Percentiles rank a stretch among this genome's conserved stretches.
phyloP scores from a whole-genome alignment of 1,140 invertebrate genomes.

The Calliphora vicina region DNA sequence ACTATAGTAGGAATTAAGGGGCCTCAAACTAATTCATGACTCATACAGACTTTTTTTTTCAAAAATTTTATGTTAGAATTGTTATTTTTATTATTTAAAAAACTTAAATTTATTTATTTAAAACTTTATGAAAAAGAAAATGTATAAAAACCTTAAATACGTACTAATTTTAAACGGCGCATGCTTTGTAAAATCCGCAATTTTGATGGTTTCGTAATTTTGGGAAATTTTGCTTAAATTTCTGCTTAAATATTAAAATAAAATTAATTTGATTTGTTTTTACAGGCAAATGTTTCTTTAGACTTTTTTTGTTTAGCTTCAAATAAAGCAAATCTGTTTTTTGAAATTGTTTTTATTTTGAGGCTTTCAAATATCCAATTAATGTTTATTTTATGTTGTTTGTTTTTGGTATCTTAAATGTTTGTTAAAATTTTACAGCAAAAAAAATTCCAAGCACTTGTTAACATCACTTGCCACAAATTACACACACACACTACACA shows the following conservation, averaged over 20 bases:
- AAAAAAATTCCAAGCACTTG: slow-evolving; percentile 11
- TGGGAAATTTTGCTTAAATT: slow-evolving; percentile 24
- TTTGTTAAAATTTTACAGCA: not conserved
- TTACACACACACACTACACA: not conserved
- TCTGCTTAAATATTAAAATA: not conserved
- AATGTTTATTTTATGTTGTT: not conserved
- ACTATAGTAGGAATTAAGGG: too few relatives aligned
- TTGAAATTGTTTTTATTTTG: too few relatives aligned
- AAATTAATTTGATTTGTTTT: not conserved
- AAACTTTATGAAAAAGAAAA: too few relatives aligned
- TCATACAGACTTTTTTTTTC: too few relatives aligned
- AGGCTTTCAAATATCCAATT: too few relatives aligned
- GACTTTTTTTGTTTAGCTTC: not conserved
- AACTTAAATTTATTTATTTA: too few relatives aligned
- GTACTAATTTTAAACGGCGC: slow-evolving; percentile 34
- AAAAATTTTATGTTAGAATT: too few relatives aligned
- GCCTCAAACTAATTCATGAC: too few relatives aligned
- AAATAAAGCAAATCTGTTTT: too few relatives aligned
- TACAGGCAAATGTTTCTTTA: not conserved
- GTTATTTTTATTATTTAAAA: too few relatives aligned
- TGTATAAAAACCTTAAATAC: too few relatives aligned
- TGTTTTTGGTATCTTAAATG: not conserved
- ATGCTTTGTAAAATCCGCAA: slow-evolving; percentile 35
- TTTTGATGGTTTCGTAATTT: slow-evolving; percentile 35
- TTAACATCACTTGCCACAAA: slow-evolving; percentile 13